Base-by-base conservation (phyloP, 2,888 invertebrate species). In the Drosophila niveifrons region DNA sequence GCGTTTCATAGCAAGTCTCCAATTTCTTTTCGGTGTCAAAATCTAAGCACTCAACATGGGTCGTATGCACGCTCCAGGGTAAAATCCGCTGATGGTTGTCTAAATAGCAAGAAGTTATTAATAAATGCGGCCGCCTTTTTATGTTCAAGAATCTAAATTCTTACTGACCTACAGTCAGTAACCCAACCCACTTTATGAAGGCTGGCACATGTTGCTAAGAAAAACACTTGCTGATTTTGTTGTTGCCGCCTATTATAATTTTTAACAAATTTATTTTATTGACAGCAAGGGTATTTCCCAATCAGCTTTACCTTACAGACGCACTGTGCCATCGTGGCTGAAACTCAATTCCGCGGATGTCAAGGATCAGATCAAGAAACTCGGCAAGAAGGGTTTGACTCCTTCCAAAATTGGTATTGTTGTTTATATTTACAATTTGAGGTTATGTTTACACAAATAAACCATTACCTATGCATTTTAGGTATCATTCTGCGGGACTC, bases 51-150 rank as follows among this genome's bases (percentile, higher is more conserved):
- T 93, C 93, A 99, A 99, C 93, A 99, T 99, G 99, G 99, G 98
- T 97, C 99, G 99, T 94, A 99, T 99, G 99, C 99, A 99, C 96
- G 97, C 98, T 93, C 98, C 98, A 93, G 98, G 98, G 98, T 98
- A 96, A 57, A 47, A 47, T 57, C 15, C 0, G 0, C 7, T 6
- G n/a, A n/a, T 36, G 15, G 28, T 57, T 36, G 78, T 82, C 75
- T 18, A 47, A 57, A 18, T 23, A 23, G n/a, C 55, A 43, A 39
- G 8, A 47, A 64, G 66, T 52, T 18, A 13, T 55, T 66, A 80
- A 47, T 65, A 76, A 52, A 51, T 81, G 71, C 84, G 75, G 18
- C 51, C 55, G 46, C 43, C 31, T 3, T n/a, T 34, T 34, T 56
- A 31, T 18, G 17, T 18, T 23, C 29, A 44, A 46, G 46, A 15